phyloP scores from a whole-genome alignment of 2,888 invertebrate genomes.

The Gibbula magus region DNA sequence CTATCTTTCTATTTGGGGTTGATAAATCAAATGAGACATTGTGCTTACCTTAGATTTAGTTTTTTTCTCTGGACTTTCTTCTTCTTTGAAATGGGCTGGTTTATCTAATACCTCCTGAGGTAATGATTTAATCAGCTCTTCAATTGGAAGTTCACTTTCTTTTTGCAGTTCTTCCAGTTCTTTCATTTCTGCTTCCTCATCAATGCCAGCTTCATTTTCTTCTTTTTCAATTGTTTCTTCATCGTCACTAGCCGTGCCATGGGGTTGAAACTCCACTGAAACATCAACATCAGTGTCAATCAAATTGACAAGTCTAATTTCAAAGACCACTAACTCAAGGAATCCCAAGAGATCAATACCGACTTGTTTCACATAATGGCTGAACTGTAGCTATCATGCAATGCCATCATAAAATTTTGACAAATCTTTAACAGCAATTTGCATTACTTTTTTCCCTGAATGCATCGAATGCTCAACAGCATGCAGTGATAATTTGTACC shows the following conservation, averaged over 20 bases:
- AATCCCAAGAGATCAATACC: too few relatives aligned
- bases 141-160: constrained; percentile 91
- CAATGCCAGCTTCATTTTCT: constrained; percentile 80
- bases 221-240: constrained; percentile 93
- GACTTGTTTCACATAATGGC: too few relatives aligned
- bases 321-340: too few relatives aligned
- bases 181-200: constrained; percentile 75
- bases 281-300: too few relatives aligned
- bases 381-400: too few relatives aligned
- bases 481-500: too few relatives aligned
- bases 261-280: constrained; percentile 87
- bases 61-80: constrained; percentile 7
- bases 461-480: too few relatives aligned
- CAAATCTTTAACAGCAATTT: too few relatives aligned
- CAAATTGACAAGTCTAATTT: too few relatives aligned
- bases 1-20: background rate
- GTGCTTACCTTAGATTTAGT: background rate
- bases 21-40: background rate
- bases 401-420: too few relatives aligned
- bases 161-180: constrained; percentile 91
- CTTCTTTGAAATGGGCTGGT: constrained; percentile 52
- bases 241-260: constrained; percentile 84
- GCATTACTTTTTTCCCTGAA: too few relatives aligned
- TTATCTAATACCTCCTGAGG: constrained; percentile 86
- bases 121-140: constrained; percentile 87